phyloP scores from a whole-genome alignment of 2,113 vertebrate genomes.

The Upupa epops region DNA sequence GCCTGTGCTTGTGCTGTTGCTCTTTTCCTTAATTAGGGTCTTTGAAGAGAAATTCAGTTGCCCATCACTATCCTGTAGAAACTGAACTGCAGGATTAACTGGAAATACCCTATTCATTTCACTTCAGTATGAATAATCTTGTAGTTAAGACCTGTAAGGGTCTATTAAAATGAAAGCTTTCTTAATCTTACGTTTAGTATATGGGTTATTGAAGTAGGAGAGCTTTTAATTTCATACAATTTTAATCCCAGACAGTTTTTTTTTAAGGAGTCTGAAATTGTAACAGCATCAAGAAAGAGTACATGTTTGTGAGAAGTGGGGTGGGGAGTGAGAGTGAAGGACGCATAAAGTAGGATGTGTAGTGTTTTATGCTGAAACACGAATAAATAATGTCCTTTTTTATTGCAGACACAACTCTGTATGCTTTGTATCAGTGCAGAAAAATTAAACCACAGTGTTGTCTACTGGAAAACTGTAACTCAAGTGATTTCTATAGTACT shows the following conservation, averaged over 20 bases:
- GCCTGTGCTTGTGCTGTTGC: not conserved
- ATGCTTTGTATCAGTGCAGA: not conserved
- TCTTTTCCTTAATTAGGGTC: conserved; percentile 41
- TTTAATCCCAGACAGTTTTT: conserved; percentile 31
- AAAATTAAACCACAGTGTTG: not conserved
- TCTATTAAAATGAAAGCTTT: conserved; percentile 50
- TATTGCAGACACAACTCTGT: not conserved
- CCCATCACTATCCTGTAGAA: not conserved
- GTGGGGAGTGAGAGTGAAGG: not conserved
- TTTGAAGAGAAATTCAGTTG: conserved; percentile 40
- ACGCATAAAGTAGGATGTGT: not conserved
- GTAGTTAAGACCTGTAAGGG: conserved; percentile 26
- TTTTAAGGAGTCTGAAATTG: conserved; percentile 13
- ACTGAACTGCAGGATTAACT: conserved; percentile 27
- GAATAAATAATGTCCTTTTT: not conserved
- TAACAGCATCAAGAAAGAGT: conserved; percentile 2
- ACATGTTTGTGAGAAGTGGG: not conserved
- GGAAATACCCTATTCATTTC: conserved; percentile 38
- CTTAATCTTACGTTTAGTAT: conserved; percentile 43
- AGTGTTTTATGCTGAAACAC: not conserved
- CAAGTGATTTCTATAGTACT: not conserved
- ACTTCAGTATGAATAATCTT: not conserved
- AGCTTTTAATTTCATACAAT: conserved; percentile 38
- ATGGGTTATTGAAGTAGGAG: conserved; percentile 26
- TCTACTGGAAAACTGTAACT: not conserved